A percentile compares a stretch with the other conserved stretches of the same genome.
phyloP scores from a whole-genome alignment of 2,113 vertebrate species.

The Lipophrys pholis region DNA sequence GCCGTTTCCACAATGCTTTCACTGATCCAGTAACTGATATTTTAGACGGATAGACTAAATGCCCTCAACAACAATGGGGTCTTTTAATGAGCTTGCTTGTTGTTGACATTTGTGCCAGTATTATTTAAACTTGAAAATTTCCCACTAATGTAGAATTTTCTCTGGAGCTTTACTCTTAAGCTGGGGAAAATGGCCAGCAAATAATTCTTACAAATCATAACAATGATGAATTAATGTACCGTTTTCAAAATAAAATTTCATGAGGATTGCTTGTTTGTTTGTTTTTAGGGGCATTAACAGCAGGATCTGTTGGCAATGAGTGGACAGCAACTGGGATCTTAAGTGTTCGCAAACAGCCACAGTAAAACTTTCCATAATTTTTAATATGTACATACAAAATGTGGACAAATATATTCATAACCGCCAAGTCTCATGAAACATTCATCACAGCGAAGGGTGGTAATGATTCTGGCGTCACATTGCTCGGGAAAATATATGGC shows the following conservation, averaged over 20 bases:
- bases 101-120: conserved; percentile 10
- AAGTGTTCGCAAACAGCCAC: conserved; percentile 41
- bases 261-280: conserved; percentile 1
- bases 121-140: conserved; percentile 6
- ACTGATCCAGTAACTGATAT: conserved; percentile 31
- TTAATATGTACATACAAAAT: conserved; percentile 69
- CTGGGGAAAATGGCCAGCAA: not conserved
- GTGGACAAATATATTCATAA: conserved; percentile 71
- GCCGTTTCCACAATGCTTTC: conserved; percentile 22
- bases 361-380: conserved; percentile 49
- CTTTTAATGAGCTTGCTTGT: conserved; percentile 2
- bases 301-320: not conserved
- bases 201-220: not conserved
- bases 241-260: not conserved
- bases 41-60: conserved; percentile 10
- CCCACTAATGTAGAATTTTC: not conserved
- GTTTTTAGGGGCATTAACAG: not conserved
- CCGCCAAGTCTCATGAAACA: conserved; percentile 68
- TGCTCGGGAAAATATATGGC: conserved; percentile 66
- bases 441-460: conserved; percentile 59
- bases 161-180: not conserved
- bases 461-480: conserved; percentile 64
- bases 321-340: conserved; percentile 4
- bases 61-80: conserved; percentile 9
- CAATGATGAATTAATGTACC: not conserved